A percentile compares a stretch with the other conserved stretches of the same genome.
These are phyloP conservation scores for Notodonta ziczac DNA, from an alignment of 2,888 invertebrate species.

Conservation along the genomic window DNA sequence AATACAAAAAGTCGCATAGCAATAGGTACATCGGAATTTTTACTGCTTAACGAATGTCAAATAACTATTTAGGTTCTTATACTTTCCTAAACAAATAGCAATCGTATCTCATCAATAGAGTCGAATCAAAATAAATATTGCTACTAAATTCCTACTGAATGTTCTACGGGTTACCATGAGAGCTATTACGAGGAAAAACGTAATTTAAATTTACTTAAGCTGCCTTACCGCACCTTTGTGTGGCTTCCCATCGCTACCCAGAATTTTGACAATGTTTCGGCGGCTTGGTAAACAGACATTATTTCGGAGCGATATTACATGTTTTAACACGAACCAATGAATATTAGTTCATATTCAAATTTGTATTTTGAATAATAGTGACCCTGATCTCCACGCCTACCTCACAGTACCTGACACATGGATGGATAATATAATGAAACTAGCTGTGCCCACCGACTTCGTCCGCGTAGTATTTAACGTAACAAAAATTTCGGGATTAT, in stretches of 20 bases:
- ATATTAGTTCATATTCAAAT: neutral
- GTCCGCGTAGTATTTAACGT: no score
- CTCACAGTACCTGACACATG: no score
- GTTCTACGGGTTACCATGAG: conserved; percentile 6
- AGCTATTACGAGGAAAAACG: conserved; percentile 53
- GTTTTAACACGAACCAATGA: neutral
- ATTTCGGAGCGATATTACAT: conserved; percentile 20
- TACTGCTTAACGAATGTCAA: no score
- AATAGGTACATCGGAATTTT: no score
- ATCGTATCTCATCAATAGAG: neutral
- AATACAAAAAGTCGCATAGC: no score
- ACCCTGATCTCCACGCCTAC: no score
- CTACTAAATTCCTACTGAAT: neutral
- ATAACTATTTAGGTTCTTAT: no score
- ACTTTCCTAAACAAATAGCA: no score
- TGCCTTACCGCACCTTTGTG: conserved; percentile 67
- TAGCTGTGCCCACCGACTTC: no score
- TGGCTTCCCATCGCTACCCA: conserved; percentile 62
- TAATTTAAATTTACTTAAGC: conserved; percentile 55
- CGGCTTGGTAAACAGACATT: conserved; percentile 45
- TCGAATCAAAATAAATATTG: neutral
- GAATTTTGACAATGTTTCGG: conserved; percentile 64
- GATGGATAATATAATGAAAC: no score
- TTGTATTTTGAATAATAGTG: neutral
- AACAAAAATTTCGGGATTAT: no score